A percentile compares a stretch with the other conserved stretches of the same genome.
These are phyloP conservation scores for Charanyca ferruginea DNA, from an alignment of 2,888 invertebrate genomes.

Conservation along the genomic window DNA sequence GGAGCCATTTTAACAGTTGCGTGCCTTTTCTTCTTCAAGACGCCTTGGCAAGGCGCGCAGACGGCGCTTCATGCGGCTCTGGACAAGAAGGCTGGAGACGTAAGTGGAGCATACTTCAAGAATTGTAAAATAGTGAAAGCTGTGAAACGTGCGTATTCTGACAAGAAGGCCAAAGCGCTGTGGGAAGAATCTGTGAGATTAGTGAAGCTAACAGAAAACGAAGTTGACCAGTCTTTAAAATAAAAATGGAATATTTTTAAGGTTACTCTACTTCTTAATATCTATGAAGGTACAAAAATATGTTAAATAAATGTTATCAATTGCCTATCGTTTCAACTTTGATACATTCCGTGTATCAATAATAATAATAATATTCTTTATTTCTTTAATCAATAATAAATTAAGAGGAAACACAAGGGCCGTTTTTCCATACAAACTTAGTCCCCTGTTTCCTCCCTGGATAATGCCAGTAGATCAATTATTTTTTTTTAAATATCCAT, in stretches of 20 bases:
- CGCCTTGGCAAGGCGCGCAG: conserved; percentile 50
- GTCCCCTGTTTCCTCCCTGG: no score
- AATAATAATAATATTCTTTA: no score
- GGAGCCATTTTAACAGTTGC: conserved; percentile 87
- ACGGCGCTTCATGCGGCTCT: conserved; percentile 57
- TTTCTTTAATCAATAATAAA: no score
- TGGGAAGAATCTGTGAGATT: conserved; percentile 67
- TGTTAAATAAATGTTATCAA: no score
- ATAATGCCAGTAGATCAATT: no score
- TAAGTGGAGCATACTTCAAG: conserved; percentile 91
- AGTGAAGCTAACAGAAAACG: conserved; percentile 54
- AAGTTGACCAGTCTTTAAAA: conserved; percentile 46
- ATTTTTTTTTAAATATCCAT: no score
- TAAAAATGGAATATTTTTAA: not conserved
- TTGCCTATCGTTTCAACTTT: no score
- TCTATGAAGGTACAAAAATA: not conserved
- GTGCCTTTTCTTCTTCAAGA: conserved; percentile 75
- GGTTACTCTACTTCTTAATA: not conserved
- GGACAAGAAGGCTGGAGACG: conserved; percentile 45
- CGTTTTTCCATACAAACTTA: no score
- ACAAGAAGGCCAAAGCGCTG: conserved; percentile 75
- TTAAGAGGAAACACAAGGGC: no score
- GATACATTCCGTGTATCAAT: no score
- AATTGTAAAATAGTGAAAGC: conserved; percentile 92
- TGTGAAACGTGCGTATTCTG: conserved; percentile 90